Evolutionary conservation across 2,888 invertebrate genomes (phyloP), one percentile per base, ranked within the genome.

Genomic region (Nezara viridula): DNA sequence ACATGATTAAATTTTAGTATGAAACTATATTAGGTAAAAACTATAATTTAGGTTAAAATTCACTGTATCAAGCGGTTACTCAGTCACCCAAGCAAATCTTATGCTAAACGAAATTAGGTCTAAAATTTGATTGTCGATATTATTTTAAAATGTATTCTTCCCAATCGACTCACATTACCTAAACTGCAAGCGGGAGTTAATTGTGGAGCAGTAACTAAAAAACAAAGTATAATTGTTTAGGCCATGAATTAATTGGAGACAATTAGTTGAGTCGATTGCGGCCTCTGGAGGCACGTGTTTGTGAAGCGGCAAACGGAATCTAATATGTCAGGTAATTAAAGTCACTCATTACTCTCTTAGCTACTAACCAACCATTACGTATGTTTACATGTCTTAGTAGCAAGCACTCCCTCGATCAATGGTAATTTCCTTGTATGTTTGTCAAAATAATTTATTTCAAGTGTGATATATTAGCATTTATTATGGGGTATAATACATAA

Each of bases 181-280:
- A 32, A 37, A 16, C 32, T 32, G 37, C 32, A 9, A 73, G 27
- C 60, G 14, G 27, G 27, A 27, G 27, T 60, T 60, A 60, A 60
- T 60, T 27, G 60, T 27, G 24, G 60, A 60, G 66, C 66, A 19
- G 32, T 73, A 32, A 37, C 37, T 73, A 81, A 81, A n/a, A 81
- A 81, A 44, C 24, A 81, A 81, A 47, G 44, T 44, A 81, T 44
- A 44, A 81, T 81, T 81, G 81, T 47, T 47, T 24, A 81, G 81
- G 81, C 81, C 44, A 47, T 81, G 81, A 81, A 81, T 81, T 81
- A 81, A 81, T 81, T 44, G 24, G 6, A 44, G 81, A 44, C 40
- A 81, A 81, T 81, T 81, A 81, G 44, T 44, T 81, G 81, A 81
- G 81, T 47, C 44, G 81, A 81, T 81, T 47, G 40, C 81, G 81